These are phyloP conservation scores for Leptocoma aspasia DNA, from an alignment of 2,113 vertebrate genomes.

Conservation along the genomic window DNA sequence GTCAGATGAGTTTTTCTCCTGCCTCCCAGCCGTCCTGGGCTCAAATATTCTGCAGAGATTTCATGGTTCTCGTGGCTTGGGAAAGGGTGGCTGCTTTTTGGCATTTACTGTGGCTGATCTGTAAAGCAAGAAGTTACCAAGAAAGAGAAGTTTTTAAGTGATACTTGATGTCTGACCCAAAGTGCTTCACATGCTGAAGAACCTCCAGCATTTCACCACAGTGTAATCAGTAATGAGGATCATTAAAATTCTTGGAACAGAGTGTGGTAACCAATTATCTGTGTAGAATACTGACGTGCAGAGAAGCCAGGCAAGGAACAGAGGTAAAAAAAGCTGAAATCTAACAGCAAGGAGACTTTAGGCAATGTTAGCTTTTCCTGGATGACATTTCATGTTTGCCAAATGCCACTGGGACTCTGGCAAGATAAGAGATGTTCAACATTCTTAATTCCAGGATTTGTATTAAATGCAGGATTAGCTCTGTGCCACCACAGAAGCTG, in stretches of 20 bases:
- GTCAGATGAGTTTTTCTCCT: not conserved
- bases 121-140: not conserved
- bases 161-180: not conserved
- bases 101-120: not conserved
- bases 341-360: not conserved
- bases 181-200: not conserved
- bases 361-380: not conserved
- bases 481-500: not conserved
- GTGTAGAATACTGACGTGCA: not conserved
- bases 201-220: not conserved
- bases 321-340: not conserved
- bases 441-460: not conserved
- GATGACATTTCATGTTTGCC: not conserved
- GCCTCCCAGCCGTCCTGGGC: not conserved
- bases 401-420: not conserved
- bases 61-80: not conserved
- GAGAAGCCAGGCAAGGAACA: not conserved
- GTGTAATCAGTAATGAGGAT: not conserved
- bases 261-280: not conserved
- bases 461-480: not conserved
- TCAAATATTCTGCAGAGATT: not conserved
- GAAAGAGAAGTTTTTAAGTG: not conserved
- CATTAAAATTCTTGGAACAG: conserved; percentile 12
- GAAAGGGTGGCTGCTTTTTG: not conserved
- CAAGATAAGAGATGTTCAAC: not conserved